phyloP scores from a whole-genome alignment of 2,888 invertebrate species.

The Papilio demoleus region DNA sequence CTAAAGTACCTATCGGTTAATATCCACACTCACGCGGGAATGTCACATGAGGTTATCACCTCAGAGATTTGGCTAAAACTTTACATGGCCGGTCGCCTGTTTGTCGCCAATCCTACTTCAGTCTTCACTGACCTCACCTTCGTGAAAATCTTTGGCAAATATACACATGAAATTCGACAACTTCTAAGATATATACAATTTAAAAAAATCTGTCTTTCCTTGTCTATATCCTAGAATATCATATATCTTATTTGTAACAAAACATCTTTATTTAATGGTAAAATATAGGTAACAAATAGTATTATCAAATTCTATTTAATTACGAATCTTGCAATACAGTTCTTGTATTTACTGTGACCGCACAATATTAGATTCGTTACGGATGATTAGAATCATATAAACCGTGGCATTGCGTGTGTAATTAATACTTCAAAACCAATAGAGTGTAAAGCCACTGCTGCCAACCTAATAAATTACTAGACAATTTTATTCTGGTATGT shows the following conservation, averaged over 20 bases:
- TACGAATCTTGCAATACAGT: no score
- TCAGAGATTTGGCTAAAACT: no score
- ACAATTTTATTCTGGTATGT: background rate
- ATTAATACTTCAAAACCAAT: slow-evolving; percentile 48
- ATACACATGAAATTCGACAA: no score
- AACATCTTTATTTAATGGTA: background rate
- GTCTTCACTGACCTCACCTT: no score
- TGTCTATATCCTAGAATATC: background rate
- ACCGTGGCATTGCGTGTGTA: slow-evolving; percentile 46
- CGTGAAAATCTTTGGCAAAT: no score
- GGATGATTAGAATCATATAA: slow-evolving; percentile 32
- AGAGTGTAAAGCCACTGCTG: slow-evolving; percentile 45
- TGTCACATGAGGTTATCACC: no score
- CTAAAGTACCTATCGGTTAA: no score
- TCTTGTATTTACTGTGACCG: slow-evolving; percentile 25
- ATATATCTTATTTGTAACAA: background rate
- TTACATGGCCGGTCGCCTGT: no score
- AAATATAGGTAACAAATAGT: background rate
- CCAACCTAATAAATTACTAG: slow-evolving; percentile 15
- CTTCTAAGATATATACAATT: no score
- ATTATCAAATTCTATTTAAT: background rate
- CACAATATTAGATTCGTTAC: slow-evolving; percentile 33
- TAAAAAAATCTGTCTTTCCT: background rate
- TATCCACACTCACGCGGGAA: no score
- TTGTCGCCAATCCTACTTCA: no score